Percentiles rank a stretch among this genome's conserved stretches.
Evolutionary conservation across 1,140 invertebrate species (phyloP).

Genomic region (Papilio xuthus): DNA sequence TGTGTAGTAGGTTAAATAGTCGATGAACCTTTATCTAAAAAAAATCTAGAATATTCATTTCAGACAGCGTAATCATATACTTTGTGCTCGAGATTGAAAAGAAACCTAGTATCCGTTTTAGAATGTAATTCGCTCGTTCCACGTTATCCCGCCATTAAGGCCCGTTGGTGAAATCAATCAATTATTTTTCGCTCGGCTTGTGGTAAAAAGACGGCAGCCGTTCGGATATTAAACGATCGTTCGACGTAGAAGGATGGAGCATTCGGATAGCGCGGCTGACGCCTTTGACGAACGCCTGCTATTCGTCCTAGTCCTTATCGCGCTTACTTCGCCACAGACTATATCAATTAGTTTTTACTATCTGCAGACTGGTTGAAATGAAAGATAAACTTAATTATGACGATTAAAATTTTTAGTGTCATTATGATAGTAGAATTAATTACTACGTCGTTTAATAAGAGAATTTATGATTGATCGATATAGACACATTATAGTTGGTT

Average conservation of each 20-base stretch:
- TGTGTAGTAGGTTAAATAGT: background rate
- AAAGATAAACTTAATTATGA: constrained; percentile 9
- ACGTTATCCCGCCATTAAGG: constrained; percentile 70
- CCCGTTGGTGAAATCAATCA: constrained; percentile 66
- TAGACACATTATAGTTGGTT: background rate
- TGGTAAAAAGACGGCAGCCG: constrained; percentile 69
- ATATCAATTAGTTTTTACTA: constrained; percentile 42
- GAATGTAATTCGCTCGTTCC: constrained; percentile 53
- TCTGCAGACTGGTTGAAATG: constrained; percentile 1
- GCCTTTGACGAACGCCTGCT: constrained; percentile 67
- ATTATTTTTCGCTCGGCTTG: constrained; percentile 71
- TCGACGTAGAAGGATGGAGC: constrained; percentile 69
- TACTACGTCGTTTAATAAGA: background rate
- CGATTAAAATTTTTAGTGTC: constrained; percentile 9
- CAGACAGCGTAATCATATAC: constrained; percentile 34
- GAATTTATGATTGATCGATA: background rate
- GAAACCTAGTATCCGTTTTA: constrained; percentile 43
- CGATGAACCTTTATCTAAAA: background rate
- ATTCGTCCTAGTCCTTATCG: constrained; percentile 69
- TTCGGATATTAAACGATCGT: constrained; percentile 74
- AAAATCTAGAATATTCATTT: constrained; percentile 4
- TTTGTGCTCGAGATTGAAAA: constrained; percentile 49
- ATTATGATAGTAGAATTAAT: background rate
- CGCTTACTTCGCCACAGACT: constrained; percentile 45
- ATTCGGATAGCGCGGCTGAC: constrained; percentile 51